phyloP scores from a whole-genome alignment of 2,888 invertebrate species.

The Nymphalis polychloros region DNA sequence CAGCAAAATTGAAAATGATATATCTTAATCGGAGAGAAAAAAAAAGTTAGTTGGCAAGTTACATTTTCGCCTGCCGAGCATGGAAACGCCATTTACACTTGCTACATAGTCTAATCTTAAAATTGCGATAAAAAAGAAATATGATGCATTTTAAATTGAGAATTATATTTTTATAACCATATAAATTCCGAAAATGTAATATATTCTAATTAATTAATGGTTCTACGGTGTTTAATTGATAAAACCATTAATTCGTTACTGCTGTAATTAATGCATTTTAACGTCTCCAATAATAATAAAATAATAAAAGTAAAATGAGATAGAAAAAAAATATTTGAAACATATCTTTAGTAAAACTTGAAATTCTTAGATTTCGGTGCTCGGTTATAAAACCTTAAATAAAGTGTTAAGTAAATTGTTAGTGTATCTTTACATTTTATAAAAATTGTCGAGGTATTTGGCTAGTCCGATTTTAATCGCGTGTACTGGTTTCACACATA shows the following conservation, averaged over 20 bases:
- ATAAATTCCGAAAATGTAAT: too few species aligned
- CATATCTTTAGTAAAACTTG: background rate
- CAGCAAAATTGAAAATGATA: conserved; percentile 16
- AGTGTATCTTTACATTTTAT: conserved; percentile 30
- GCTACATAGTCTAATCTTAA: conserved; percentile 33
- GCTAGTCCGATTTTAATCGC: conserved; percentile 65
- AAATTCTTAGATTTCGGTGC: conserved; percentile 53
- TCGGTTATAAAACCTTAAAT: conserved; percentile 49
- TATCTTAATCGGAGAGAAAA: conserved; percentile 6
- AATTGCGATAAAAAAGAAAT: conserved; percentile 6
- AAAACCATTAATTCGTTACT: too few species aligned
- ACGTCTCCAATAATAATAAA: too few species aligned
- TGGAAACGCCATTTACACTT: conserved; percentile 61
- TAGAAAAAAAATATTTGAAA: background rate
- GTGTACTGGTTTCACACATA: conserved; percentile 24
- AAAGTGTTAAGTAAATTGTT: conserved; percentile 33
- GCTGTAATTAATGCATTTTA: too few species aligned
- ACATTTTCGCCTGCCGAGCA: conserved; percentile 45
- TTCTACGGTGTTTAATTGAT: too few species aligned
- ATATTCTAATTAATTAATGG: too few species aligned
- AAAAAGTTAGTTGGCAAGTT: conserved; percentile 30
- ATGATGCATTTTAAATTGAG: background rate
- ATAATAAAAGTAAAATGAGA: too few species aligned
- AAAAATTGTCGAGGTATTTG: conserved; percentile 55
- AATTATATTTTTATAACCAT: background rate